phyloP scores from a whole-genome alignment of 2,888 invertebrate species.

The Drosophila kuntzei region DNA sequence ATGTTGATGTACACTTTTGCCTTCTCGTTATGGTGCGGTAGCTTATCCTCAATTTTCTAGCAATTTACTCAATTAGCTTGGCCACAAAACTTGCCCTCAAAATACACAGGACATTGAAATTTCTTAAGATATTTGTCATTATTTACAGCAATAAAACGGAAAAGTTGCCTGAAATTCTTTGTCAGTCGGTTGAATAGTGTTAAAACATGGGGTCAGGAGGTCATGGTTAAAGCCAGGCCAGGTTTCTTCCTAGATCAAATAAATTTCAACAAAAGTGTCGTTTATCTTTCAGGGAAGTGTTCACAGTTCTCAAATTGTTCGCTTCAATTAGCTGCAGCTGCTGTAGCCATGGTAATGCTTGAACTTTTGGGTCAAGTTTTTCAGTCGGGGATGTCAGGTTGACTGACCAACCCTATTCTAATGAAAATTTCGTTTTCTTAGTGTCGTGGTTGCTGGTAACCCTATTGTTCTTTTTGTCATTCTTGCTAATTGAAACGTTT shows the following conservation, averaged over 20 bases:
- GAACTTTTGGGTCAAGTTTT: constrained; percentile 66
- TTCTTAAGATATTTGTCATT: constrained; percentile 59
- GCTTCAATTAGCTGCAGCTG: constrained; percentile 75
- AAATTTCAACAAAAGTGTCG: constrained; percentile 72
- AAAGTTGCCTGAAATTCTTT: constrained; percentile 45
- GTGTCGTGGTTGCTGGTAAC: constrained; percentile 11
- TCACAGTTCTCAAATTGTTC: constrained; percentile 43
- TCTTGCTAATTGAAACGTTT: constrained; percentile 72
- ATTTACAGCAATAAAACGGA: constrained; percentile 60
- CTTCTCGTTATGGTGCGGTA: constrained; percentile 16
- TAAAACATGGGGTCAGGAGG: constrained; percentile 2
- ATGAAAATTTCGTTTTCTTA: constrained; percentile 34
- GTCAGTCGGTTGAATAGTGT: constrained; percentile 12
- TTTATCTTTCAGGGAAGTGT: constrained; percentile 46
- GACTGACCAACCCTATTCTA: constrained; percentile 39
- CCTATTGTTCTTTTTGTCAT: constrained; percentile 42
- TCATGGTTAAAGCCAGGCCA: constrained; percentile 9
- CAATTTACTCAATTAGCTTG: constrained; percentile 69
- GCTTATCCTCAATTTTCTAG: constrained; percentile 46
- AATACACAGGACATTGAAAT: constrained; percentile 12
- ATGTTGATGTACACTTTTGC: constrained; percentile 1
- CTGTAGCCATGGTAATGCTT: constrained; percentile 45
- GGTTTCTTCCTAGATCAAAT: constrained; percentile 52
- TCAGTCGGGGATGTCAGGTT: constrained; percentile 17
- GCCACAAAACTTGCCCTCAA: constrained; percentile 50